Evolutionary conservation across 2,113 vertebrate species (phyloP).

Genomic region (Prinia subflava): DNA sequence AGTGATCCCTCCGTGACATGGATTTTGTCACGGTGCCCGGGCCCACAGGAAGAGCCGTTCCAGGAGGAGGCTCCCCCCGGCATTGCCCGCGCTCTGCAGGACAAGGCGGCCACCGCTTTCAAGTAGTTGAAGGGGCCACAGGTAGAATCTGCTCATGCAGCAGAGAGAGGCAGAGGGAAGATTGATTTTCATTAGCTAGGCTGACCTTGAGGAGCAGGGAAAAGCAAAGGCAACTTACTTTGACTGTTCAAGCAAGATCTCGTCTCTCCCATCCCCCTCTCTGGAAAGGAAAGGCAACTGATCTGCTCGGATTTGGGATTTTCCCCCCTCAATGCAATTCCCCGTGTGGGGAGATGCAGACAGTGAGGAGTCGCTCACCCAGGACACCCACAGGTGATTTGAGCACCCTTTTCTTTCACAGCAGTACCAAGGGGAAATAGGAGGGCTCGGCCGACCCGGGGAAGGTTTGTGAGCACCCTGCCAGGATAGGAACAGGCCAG

Average conservation of each 20-base stretch:
- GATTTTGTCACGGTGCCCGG: background rate
- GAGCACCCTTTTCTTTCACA: background rate
- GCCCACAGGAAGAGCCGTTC: background rate
- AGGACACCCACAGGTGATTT: background rate
- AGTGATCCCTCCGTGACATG: background rate
- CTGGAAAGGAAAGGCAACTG: background rate
- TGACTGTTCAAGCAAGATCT: slow-evolving; percentile 28
- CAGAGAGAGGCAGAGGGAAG: slow-evolving; percentile 36
- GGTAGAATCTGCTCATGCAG: slow-evolving; percentile 53
- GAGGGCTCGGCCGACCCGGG: background rate
- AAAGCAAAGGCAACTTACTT: slow-evolving; percentile 59
- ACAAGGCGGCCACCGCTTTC: background rate
- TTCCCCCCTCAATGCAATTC: background rate
- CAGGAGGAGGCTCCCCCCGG: background rate
- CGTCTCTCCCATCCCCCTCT: slow-evolving; percentile 20
- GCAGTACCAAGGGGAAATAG: background rate
- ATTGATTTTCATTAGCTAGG: slow-evolving; percentile 60
- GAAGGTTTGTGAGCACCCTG: background rate
- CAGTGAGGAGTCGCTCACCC: background rate
- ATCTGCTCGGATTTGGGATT: background rate
- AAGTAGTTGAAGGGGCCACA: slow-evolving; percentile 34
- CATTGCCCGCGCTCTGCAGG: background rate
- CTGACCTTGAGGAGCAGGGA: slow-evolving; percentile 54
- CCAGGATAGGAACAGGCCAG: background rate
- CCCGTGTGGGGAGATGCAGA: background rate